phyloP scores from a whole-genome alignment of 2,888 invertebrate species.

The Harpalus rufipes region DNA sequence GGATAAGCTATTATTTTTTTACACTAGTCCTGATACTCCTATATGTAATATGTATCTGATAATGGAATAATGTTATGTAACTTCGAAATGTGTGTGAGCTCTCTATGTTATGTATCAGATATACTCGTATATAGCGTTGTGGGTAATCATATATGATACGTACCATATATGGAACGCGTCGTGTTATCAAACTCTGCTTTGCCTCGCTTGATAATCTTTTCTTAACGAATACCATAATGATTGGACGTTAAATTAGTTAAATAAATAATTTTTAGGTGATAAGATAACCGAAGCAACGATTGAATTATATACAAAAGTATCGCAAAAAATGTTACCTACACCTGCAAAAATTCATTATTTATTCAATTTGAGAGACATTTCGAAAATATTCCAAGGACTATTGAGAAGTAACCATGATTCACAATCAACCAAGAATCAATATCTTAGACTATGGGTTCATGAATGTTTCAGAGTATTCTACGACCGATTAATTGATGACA shows the following conservation, averaged over 20 bases:
- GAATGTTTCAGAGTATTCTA: constrained; percentile 91
- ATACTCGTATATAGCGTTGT: too few relatives aligned
- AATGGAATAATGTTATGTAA: too few relatives aligned
- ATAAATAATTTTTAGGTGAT: constrained; percentile 71
- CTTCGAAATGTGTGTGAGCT: too few relatives aligned
- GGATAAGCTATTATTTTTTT: too few relatives aligned
- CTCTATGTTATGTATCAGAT: too few relatives aligned
- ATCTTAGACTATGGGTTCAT: constrained; percentile 91
- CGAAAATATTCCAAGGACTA: constrained; percentile 90
- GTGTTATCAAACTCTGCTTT: too few relatives aligned
- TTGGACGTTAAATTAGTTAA: neutral
- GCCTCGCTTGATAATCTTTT: too few relatives aligned
- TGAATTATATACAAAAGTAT: constrained; percentile 87
- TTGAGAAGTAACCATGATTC: constrained; percentile 87
- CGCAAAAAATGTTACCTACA: constrained; percentile 88
- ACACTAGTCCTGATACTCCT: too few relatives aligned
- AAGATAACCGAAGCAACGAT: constrained; percentile 87
- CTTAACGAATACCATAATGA: too few relatives aligned
- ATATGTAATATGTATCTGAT: too few relatives aligned
- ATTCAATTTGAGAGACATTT: constrained; percentile 93
- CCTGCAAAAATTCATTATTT: constrained; percentile 94
- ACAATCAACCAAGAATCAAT: constrained; percentile 84
- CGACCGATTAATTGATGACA: constrained; percentile 89
- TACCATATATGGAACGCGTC: neutral
- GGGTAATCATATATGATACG: too few relatives aligned